Evolutionary conservation across 2,888 invertebrate species (phyloP).

Genomic region (Frankliniella fusca): DNA sequence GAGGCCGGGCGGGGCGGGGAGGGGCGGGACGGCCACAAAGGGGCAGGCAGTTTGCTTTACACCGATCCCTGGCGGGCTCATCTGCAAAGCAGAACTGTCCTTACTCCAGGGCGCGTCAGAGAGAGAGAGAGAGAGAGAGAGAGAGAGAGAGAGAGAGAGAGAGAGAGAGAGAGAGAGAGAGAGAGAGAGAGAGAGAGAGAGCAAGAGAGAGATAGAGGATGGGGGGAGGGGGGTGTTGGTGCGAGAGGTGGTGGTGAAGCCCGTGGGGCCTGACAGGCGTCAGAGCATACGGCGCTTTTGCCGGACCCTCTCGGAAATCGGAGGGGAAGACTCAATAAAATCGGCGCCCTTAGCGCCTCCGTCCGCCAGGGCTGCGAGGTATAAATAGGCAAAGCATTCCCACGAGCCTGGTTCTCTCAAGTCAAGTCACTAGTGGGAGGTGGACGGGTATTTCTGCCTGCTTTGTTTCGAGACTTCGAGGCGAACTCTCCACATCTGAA

Average conservation of each 20-base stretch:
- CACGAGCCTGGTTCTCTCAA: too few species aligned
- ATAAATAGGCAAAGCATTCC: too few species aligned
- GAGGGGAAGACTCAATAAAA: not conserved
- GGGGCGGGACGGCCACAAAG: too few species aligned
- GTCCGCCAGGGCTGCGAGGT: too few species aligned
- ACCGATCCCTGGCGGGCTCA: not conserved
- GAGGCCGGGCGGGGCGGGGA: not conserved
- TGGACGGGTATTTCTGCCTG: too few species aligned
- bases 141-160: not conserved
- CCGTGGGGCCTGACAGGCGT: not conserved
- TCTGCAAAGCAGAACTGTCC: not conserved
- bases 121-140: slow-evolving; percentile 1
- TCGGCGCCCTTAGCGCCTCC: not conserved
- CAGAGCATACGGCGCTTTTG: not conserved
- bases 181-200: not conserved
- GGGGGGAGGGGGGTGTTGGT: not conserved
- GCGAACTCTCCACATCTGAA: too few species aligned
- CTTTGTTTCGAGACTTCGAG: too few species aligned
- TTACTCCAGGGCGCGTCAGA: not conserved
- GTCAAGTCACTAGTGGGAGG: too few species aligned
- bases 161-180: not conserved
- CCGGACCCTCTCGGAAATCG: not conserved
- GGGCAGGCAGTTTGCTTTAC: not conserved
- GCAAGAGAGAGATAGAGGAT: not conserved
- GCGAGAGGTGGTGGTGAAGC: too few species aligned